These are phyloP conservation scores for Dinothrombium tinctorium DNA, from an alignment of 1,140 invertebrate species.

Conservation along the genomic window DNA sequence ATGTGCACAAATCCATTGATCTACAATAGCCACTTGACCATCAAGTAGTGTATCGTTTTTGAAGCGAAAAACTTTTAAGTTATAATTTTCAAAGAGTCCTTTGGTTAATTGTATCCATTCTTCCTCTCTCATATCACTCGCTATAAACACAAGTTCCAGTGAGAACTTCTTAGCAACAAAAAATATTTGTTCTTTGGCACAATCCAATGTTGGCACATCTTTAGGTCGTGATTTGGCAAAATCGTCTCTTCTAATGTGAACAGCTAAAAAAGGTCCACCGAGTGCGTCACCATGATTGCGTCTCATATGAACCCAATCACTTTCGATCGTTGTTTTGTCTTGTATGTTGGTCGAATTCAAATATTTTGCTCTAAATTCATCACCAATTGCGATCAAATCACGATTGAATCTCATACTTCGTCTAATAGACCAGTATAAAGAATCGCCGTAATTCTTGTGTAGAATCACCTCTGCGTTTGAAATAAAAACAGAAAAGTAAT, in stretches of 20 bases:
- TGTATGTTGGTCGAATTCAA: constrained; percentile 39
- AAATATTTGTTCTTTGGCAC: constrained; percentile 42
- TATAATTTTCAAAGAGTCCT: not conserved
- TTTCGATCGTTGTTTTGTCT: constrained; percentile 31
- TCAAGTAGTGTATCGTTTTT: constrained; percentile 29
- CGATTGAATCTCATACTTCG: constrained; percentile 70
- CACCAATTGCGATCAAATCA: constrained; percentile 38
- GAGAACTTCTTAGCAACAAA: not conserved
- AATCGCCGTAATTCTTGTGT: constrained; percentile 59
- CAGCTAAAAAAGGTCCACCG: constrained; percentile 49
- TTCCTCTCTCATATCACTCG: constrained; percentile 41
- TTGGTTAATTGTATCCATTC: constrained; percentile 15
- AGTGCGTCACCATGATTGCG: constrained; percentile 23
- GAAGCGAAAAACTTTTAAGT: not conserved
- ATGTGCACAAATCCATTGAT: constrained; percentile 82
- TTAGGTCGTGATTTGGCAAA: constrained; percentile 40
- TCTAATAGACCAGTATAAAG: constrained; percentile 55
- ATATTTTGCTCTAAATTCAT: constrained; percentile 36
- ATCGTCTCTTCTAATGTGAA: constrained; percentile 61
- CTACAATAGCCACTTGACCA: constrained; percentile 75
- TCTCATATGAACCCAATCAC: constrained; percentile 37
- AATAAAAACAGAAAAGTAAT: constrained; percentile 42
- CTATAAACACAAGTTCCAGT: constrained; percentile 27
- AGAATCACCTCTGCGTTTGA: constrained; percentile 65
- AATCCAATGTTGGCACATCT: constrained; percentile 41